phyloP scores from a whole-genome alignment of 2,797 vertebrate genomes.

The Melanotaenia nigrans region DNA sequence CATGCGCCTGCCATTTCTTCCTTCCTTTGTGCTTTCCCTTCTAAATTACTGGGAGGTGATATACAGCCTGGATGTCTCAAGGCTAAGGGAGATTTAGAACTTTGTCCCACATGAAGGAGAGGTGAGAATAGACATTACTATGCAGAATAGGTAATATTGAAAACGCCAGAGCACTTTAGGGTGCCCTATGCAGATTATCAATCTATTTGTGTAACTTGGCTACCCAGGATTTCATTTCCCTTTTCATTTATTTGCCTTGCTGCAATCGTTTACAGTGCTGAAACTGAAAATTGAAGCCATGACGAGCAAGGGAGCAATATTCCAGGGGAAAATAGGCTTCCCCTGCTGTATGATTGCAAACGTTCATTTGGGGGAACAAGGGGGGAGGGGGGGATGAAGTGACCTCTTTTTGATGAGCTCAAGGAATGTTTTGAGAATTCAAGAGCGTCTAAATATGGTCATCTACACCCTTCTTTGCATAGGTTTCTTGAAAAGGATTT shows the following conservation, averaged over 20 bases:
- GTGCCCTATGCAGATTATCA: constrained; percentile 79
- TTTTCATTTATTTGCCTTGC: constrained; percentile 81
- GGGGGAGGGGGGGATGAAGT: constrained; percentile 19
- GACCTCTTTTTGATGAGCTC: constrained; percentile 61
- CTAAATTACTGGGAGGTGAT: constrained; percentile 81
- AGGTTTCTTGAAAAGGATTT: constrained; percentile 15
- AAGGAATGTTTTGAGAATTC: constrained; percentile 45
- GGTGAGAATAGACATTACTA: constrained; percentile 84
- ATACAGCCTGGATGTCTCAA: constrained; percentile 78
- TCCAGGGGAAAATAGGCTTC: constrained; percentile 73
- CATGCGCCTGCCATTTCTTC: constrained; percentile 71
- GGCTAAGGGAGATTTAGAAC: constrained; percentile 84
- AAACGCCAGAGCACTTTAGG: constrained; percentile 76
- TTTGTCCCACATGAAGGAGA: constrained; percentile 82
- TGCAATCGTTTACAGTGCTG: constrained; percentile 72
- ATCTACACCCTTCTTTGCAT: constrained; percentile 26
- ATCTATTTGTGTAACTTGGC: constrained; percentile 83
- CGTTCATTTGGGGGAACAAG: constrained; percentile 48
- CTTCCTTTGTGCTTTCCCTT: constrained; percentile 67
- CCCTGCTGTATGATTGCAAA: constrained; percentile 65
- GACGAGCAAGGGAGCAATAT: constrained; percentile 69
- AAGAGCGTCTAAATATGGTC: constrained; percentile 27
- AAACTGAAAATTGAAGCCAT: constrained; percentile 77
- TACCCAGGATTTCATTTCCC: constrained; percentile 81
- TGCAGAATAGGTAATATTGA: constrained; percentile 82